Evolutionary conservation across 1,140 invertebrate species (phyloP).

Genomic region (Reticulitermes speratus): DNA sequence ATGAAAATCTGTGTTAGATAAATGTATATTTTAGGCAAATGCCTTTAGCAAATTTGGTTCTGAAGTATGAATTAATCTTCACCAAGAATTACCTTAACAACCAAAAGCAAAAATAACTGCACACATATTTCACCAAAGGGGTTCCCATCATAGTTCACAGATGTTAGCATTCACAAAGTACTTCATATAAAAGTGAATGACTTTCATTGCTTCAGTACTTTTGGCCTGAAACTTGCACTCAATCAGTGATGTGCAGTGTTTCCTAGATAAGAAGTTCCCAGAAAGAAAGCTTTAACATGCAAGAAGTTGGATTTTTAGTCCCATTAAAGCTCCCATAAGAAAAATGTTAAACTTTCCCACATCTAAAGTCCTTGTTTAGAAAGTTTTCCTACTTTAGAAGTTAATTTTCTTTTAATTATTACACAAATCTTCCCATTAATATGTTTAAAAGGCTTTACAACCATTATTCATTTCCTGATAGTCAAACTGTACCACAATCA

Average conservation of each 20-base stretch:
- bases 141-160: not conserved
- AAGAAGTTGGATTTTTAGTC: no score
- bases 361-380: no score
- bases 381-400: no score
- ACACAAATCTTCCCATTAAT: no score
- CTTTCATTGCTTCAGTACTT: not conserved
- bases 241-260: not conserved
- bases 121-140: not conserved
- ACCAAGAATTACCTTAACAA: not conserved
- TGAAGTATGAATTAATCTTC: slow-evolving; percentile 17
- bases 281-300: no score
- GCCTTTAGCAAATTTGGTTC: slow-evolving; percentile 14
- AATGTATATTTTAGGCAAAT: not conserved
- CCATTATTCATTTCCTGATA: no score
- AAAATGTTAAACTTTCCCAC: no score
- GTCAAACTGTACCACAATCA: no score
- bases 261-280: no score
- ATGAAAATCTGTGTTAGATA: not conserved
- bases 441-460: no score
- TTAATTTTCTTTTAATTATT: no score
- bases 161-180: not conserved
- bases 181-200: not conserved
- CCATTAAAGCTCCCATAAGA: no score
- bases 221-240: not conserved
- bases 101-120: not conserved